Evolutionary conservation across 2,888 invertebrate genomes (phyloP).

Genomic region (Nudaria mundana): DNA sequence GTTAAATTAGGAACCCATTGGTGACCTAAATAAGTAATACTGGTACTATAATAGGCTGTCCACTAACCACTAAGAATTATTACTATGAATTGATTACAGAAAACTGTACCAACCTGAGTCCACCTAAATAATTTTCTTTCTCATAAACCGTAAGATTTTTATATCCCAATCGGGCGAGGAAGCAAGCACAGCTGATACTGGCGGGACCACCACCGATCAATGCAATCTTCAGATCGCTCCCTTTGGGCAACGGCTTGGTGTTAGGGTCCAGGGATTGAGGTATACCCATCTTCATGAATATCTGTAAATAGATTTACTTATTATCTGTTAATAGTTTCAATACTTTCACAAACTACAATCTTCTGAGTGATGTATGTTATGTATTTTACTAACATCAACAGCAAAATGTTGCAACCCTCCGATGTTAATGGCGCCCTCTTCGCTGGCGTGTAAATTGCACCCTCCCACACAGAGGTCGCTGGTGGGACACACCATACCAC

Average conservation of each 20-base stretch:
- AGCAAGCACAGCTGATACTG: conserved; percentile 97
- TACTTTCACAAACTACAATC: no score
- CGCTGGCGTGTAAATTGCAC: conserved; percentile 96
- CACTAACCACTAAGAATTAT: no score
- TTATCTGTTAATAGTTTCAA: no score
- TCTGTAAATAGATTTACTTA: conserved; percentile 59
- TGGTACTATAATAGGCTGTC: no score
- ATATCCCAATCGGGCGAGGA: conserved; percentile 96
- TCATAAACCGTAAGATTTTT: conserved; percentile 95
- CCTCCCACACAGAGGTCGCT: conserved; percentile 99
- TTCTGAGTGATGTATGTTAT: no score
- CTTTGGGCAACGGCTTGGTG: conserved; percentile 77
- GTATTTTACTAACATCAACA: conserved; percentile 87
- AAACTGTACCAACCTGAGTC: no score
- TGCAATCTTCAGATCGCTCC: conserved; percentile 87
- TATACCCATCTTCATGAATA: conserved; percentile 96
- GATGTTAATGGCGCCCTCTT: conserved; percentile 99
- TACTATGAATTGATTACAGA: no score
- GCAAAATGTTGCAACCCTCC: conserved; percentile 99
- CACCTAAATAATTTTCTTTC: conserved; percentile 92
- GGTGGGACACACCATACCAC: conserved; percentile 99
- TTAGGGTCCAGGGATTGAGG: conserved; percentile 91
- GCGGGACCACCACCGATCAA: conserved; percentile 98
- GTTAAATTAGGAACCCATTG: neutral
- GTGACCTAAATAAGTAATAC: neutral